Percentiles rank a stretch among this genome's conserved stretches.
phyloP scores from a whole-genome alignment of 1,140 invertebrate species.

The Penaeus vannamei region DNA sequence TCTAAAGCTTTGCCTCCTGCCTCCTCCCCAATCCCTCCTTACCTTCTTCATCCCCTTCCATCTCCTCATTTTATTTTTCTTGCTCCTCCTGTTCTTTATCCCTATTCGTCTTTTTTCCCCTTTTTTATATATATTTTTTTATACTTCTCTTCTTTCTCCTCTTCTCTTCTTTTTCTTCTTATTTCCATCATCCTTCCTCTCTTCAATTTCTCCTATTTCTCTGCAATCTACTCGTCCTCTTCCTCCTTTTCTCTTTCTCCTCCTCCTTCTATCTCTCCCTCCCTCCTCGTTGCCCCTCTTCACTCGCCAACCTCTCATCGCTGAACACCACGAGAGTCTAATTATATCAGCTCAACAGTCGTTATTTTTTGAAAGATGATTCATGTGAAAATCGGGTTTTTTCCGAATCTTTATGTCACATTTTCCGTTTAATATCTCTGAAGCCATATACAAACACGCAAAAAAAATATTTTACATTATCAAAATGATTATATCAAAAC shows the following conservation, averaged over 20 bases:
- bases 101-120: neutral
- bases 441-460: neutral
- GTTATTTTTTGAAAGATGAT: neutral
- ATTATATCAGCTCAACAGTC: neutral
- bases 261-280: neutral
- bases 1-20: neutral
- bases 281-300: neutral
- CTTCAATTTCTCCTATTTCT: neutral
- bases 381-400: too few relatives aligned
- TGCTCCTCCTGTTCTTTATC: neutral
- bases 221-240: neutral
- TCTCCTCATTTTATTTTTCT: neutral
- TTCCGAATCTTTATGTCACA: too few relatives aligned
- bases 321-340: too few relatives aligned
- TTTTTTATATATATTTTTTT: neutral
- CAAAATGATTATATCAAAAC: neutral
- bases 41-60: neutral
- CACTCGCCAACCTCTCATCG: neutral
- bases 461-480: neutral
- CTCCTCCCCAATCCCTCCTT: neutral
- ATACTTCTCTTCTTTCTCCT: neutral
- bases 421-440: neutral
- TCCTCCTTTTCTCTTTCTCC: neutral
- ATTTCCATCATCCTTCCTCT: neutral
- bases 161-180: neutral